Percentiles rank a stretch among this genome's conserved stretches.
Conservation (phyloP, 2,888 invertebrate species). For the Stegana nigrithorax region DNA sequence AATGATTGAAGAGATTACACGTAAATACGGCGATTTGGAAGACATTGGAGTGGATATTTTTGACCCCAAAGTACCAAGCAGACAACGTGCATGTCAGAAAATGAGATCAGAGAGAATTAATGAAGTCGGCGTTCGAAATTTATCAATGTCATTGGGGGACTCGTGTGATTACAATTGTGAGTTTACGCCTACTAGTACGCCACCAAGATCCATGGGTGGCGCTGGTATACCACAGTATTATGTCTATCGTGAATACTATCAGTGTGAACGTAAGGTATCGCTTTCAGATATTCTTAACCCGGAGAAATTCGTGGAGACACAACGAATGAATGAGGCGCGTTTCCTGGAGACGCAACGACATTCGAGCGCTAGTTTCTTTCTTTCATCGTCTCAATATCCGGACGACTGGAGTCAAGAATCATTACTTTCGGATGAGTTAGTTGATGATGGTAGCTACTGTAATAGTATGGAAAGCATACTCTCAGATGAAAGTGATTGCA, state of each 20-base stretch:
- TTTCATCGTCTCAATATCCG: constrained; percentile 72
- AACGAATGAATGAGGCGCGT: constrained; percentile 60
- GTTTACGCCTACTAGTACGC: constrained; percentile 64
- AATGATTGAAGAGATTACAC: constrained; percentile 76
- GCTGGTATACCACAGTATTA: constrained; percentile 81
- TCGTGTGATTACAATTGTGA: constrained; percentile 67
- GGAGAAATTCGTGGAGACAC: constrained; percentile 67
- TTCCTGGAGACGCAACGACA: constrained; percentile 74
- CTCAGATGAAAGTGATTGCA: constrained; percentile 84
- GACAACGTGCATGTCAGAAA: constrained; percentile 15
- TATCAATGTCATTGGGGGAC: constrained; percentile 21
- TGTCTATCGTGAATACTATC: constrained; percentile 73
- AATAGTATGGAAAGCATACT: constrained; percentile 84
- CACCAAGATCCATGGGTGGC: constrained; percentile 70
- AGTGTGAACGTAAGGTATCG: constrained; percentile 72
- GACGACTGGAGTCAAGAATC: constrained; percentile 78
- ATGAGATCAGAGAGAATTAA: no score
- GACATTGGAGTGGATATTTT: constrained; percentile 44
- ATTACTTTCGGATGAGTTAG: constrained; percentile 78
- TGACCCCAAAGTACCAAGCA: constrained; percentile 26
- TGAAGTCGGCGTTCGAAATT: no score
- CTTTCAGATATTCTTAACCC: constrained; percentile 71
- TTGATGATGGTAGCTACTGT: constrained; percentile 74
- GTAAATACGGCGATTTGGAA: constrained; percentile 75
- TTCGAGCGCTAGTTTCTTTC: constrained; percentile 84